phyloP scores from a whole-genome alignment of 2,797 vertebrate species.

The Danionella dracula region DNA sequence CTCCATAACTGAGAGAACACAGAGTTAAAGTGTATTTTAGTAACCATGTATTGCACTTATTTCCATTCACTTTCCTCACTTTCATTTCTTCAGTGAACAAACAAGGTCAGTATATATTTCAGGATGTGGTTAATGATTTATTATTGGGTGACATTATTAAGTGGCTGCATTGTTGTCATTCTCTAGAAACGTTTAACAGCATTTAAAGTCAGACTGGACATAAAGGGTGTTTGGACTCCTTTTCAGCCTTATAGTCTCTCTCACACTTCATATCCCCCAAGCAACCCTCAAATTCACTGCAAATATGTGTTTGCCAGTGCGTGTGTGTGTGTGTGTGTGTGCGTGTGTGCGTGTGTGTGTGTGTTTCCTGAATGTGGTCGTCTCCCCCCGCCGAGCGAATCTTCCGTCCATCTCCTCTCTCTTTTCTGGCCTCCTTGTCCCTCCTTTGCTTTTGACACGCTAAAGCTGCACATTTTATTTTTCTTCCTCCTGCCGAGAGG shows the following conservation, averaged over 20 bases:
- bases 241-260: neutral
- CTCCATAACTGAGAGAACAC: too few relatives aligned
- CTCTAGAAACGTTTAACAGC: neutral
- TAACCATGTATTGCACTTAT: too few relatives aligned
- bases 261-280: constrained; percentile 60
- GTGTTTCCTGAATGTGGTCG: constrained; percentile 63
- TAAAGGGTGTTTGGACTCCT: constrained; percentile 5
- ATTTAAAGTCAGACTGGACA: neutral
- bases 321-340: constrained; percentile 32
- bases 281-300: constrained; percentile 67
- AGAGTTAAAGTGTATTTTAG: too few relatives aligned
- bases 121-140: constrained; percentile 7
- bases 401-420: constrained; percentile 56
- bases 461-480: constrained; percentile 80
- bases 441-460: constrained; percentile 71
- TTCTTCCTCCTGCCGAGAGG: constrained; percentile 78
- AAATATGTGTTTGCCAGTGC: constrained; percentile 65
- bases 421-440: constrained; percentile 54
- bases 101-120: neutral
- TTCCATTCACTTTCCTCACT: too few relatives aligned
- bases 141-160: neutral
- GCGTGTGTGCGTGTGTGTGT: too few relatives aligned
- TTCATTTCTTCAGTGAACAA: neutral
- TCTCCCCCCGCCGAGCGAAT: constrained; percentile 64
- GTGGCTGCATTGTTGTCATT: neutral